Conservation (phyloP, 2,113 vertebrate genomes). For the Aegotheles bennettii region DNA sequence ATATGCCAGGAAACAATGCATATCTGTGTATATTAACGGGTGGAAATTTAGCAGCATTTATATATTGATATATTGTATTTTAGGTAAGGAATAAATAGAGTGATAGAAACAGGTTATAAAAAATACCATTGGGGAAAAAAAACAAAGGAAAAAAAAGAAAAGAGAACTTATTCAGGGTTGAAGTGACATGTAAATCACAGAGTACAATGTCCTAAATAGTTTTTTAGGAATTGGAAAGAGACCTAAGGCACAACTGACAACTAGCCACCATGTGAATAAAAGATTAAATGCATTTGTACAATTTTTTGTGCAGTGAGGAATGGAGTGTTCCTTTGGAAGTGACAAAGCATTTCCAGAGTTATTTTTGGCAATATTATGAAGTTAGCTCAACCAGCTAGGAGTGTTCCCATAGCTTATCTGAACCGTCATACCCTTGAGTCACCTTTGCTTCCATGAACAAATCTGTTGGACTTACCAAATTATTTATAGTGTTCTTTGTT, state of each 20-base stretch:
- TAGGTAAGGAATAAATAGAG: neutral
- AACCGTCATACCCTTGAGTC: neutral
- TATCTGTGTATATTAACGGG: neutral
- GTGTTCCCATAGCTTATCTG: neutral
- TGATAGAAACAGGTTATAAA: neutral
- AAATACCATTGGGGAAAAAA: neutral
- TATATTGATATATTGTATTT: neutral
- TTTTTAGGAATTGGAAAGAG: neutral
- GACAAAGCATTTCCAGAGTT: neutral
- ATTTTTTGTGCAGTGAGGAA: neutral
- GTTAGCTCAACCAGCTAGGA: neutral
- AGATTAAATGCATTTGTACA: neutral
- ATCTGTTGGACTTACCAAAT: neutral
- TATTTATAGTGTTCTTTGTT: neutral
- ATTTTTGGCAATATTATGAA: neutral
- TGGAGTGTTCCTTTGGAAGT: neutral
- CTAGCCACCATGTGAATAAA: neutral
- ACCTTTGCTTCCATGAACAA: slow-evolving; percentile 6
- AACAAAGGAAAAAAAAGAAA: neutral
- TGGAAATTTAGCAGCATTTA: neutral
- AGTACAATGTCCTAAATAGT: neutral
- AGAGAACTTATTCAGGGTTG: neutral
- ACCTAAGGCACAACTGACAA: neutral
- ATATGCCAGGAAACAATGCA: neutral
- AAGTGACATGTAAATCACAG: neutral